Evolutionary conservation across 2,113 vertebrate species (phyloP).

Genomic region (Psophia crepitans): DNA sequence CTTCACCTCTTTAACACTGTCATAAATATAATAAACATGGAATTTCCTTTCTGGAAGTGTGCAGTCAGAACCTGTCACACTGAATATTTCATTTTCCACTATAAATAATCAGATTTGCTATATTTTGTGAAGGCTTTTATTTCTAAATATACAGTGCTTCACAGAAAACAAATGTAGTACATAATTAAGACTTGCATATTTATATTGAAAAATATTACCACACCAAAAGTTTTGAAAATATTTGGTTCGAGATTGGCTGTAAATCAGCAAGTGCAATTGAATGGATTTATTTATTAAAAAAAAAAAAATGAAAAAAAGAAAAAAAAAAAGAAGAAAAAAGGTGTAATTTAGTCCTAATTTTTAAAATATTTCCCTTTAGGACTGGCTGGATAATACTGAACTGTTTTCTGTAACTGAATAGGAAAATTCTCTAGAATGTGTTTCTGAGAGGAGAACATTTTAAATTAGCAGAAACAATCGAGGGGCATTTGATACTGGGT

Average conservation of each 20-base stretch:
- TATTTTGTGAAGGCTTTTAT: neutral
- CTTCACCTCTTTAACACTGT: neutral
- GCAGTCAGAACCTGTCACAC: neutral
- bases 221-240: neutral
- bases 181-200: neutral
- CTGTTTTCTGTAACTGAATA: neutral
- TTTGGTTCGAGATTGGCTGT: neutral
- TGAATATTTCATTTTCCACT: neutral
- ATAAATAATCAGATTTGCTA: neutral
- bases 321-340: neutral
- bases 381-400: neutral
- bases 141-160: neutral
- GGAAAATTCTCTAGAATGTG: neutral
- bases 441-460: neutral
- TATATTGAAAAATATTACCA: neutral
- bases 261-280: neutral
- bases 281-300: neutral
- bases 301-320: neutral
- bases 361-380: neutral
- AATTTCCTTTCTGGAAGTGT: neutral
- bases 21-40: neutral
- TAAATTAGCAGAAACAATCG: neutral
- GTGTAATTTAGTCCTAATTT: neutral
- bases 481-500: neutral
- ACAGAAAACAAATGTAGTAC: neutral